Base-by-base conservation (phyloP, 2,797 vertebrate genomes). In the Spondyliosoma cantharus region DNA sequence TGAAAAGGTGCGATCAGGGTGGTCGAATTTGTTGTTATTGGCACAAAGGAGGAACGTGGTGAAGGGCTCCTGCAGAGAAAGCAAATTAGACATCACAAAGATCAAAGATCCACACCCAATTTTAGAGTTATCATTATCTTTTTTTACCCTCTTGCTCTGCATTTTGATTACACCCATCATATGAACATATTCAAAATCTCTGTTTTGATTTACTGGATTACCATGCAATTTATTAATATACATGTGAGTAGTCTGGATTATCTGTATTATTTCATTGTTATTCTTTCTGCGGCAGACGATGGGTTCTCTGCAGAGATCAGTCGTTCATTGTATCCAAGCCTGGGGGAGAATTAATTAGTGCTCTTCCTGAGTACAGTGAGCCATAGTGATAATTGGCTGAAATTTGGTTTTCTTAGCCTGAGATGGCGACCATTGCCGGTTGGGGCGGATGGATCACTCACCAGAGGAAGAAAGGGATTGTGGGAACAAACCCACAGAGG, bases 11-110 rank as follows among this genome's bases (percentile, higher is more conserved):
- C 96, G 95, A 52, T 99, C 97, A 27, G 97, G 97, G 65, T 99
- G 97, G 91, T 99, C 97, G 80, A 99, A 99, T 90, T 96, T 97
- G 76, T 98, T 97, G 82, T 96, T 95, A 92, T 97, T 97, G 57
- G 96, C 90, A 90, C 96, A 94, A 37, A 98, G 95, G 91, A 97
- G 97, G 86, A 97, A 97, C 0, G 97, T 98, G 85, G 97, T 97
- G 90, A 98, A 99, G n/a, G 98, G 97, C 67, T 99, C 98, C 98
- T 99, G 79, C 70, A 80, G 37, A 78, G 70, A 89, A 56, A 85
- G 0, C 59, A 80, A 79, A 75, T 20, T 3, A 77, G 9, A 78
- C 20, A 74, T 58, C 3, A 76, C 12, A 71, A 48, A 50, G 62
- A 49, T 66, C 42, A 73, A 73, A 77, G 7, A 73, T 58, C 20